Conservation (phyloP, 2,113 vertebrate species). For the Leuciscus idus region DNA sequence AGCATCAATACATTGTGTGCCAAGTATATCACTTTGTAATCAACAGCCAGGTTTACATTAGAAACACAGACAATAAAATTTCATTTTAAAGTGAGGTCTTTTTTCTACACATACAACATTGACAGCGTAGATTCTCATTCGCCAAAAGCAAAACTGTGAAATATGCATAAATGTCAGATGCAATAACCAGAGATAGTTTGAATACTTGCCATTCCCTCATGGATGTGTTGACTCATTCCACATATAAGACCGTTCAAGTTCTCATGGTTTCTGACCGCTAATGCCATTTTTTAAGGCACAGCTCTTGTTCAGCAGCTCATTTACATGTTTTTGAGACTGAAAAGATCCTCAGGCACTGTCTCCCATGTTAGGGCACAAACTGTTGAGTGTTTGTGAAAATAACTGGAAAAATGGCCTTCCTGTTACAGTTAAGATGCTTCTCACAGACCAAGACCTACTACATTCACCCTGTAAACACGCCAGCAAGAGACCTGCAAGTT, state of each 20-base stretch:
- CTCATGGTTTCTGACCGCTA: neutral
- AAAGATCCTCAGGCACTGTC: conserved; percentile 15
- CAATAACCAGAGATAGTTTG: neutral
- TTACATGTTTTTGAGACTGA: neutral
- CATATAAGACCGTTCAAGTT: neutral
- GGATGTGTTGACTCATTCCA: neutral
- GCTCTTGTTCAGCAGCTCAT: neutral
- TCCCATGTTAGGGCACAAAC: neutral
- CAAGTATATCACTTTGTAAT: conserved; percentile 13
- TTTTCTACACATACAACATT: neutral
- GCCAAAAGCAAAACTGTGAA: neutral
- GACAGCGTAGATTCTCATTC: neutral
- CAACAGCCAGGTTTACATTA: neutral
- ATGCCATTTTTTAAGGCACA: neutral
- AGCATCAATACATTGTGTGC: conserved; percentile 4
- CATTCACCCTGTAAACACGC: conserved; percentile 1
- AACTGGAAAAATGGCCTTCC: neutral
- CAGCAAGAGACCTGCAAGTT: neutral
- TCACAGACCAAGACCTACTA: neutral
- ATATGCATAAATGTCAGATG: neutral
- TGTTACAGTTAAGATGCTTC: neutral
- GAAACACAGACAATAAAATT: neutral
- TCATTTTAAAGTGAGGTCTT: neutral
- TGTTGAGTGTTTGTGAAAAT: conserved; percentile 15
- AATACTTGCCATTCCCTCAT: neutral